Conservation (phyloP, 2,797 vertebrate genomes). For the Rhadinocentrus ornatus region DNA sequence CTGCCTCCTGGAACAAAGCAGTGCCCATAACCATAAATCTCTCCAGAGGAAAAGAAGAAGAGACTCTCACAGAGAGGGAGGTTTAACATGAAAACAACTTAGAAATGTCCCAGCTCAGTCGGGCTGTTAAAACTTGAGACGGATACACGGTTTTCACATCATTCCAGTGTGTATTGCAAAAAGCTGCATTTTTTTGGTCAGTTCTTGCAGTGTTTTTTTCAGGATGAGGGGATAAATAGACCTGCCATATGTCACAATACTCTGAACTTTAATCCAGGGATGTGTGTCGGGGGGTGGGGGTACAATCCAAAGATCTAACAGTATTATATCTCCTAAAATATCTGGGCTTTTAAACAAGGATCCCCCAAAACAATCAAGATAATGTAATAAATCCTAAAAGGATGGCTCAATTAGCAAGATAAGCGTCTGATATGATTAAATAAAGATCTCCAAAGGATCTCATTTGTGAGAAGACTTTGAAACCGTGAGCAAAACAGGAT, state of each 20-base stretch:
- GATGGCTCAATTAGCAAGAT: constrained; percentile 51
- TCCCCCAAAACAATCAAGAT: constrained; percentile 68
- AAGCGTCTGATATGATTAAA: constrained; percentile 51
- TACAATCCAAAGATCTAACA: constrained; percentile 51
- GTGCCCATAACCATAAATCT: constrained; percentile 72
- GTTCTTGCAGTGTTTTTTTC: constrained; percentile 35
- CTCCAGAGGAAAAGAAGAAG: constrained; percentile 32
- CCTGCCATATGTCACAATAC: constrained; percentile 70
- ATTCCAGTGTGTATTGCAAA: constrained; percentile 11
- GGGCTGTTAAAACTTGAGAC: constrained; percentile 63
- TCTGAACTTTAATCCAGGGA: constrained; percentile 54
- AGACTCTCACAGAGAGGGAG: constrained; percentile 37
- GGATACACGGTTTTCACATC: constrained; percentile 38
- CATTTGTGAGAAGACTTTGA: constrained; percentile 24
- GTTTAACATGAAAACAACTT: constrained; percentile 54
- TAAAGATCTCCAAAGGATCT: constrained; percentile 28
- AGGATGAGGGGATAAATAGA: constrained; percentile 49
- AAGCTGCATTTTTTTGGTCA: constrained; percentile 17
- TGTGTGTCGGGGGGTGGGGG: background rate
- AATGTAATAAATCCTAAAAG: constrained; percentile 71
- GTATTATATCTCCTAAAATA: constrained; percentile 23
- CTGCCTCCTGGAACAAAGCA: constrained; percentile 66
- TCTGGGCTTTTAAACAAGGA: constrained; percentile 36
- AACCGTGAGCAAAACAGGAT: constrained; percentile 51
- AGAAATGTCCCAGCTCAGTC: constrained; percentile 64